These are phyloP conservation scores for Hycleus phaleratus DNA, from an alignment of 1,140 invertebrate genomes.

Conservation along the genomic window DNA sequence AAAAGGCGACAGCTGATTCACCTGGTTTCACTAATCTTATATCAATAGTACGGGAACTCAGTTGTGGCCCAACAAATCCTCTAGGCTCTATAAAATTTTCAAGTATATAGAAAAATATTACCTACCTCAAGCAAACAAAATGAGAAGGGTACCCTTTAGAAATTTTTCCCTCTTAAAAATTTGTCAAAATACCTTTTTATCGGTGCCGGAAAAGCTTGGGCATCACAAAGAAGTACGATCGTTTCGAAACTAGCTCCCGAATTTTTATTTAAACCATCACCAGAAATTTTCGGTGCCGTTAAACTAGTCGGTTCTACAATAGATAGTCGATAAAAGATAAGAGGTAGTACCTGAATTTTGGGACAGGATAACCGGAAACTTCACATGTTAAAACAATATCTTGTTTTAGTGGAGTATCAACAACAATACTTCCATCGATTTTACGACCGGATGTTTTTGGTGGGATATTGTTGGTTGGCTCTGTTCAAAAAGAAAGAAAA, in stretches of 20 bases:
- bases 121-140: neutral
- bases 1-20: constrained; percentile 41
- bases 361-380: constrained; percentile 51
- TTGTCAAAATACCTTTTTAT: constrained; percentile 41
- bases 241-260: constrained; percentile 30
- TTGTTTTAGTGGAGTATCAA: constrained; percentile 18
- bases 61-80: constrained; percentile 41
- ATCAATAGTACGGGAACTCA: constrained; percentile 43
- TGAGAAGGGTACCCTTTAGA: neutral
- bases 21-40: constrained; percentile 36
- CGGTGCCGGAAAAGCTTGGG: constrained; percentile 54
- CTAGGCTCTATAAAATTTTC: constrained; percentile 45
- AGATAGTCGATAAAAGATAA: constrained; percentile 7
- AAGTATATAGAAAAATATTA: constrained; percentile 1
- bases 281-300: constrained; percentile 53
- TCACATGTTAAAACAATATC: constrained; percentile 48
- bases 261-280: constrained; percentile 49
- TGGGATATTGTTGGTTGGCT: constrained; percentile 58
- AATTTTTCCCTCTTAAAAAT: constrained; percentile 6
- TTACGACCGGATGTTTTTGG: constrained; percentile 55
- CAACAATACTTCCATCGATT: constrained; percentile 54
- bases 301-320: constrained; percentile 53
- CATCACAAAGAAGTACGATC: constrained; percentile 54
- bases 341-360: constrained; percentile 47
- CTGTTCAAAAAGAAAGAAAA: constrained; percentile 36